Conservation (phyloP, 2,797 vertebrate genomes). For the Muscicapa comitata region DNA sequence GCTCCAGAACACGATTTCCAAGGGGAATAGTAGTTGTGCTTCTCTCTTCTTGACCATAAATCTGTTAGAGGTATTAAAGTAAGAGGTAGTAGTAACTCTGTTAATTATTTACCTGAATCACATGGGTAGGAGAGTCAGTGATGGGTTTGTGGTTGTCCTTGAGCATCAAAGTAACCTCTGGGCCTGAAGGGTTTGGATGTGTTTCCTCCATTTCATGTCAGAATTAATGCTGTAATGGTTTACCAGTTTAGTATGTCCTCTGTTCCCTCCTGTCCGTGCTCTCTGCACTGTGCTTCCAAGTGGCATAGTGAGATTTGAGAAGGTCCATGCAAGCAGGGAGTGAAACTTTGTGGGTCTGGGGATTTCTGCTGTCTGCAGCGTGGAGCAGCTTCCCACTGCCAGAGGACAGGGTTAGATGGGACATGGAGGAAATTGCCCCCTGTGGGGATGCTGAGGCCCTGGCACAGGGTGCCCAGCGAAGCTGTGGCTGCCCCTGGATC, state of each 20-base stretch:
- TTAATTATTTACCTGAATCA: background rate
- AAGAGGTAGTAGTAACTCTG: background rate
- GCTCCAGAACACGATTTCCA: background rate
- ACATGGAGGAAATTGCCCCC: background rate
- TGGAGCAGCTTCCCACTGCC: background rate
- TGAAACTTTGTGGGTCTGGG: background rate
- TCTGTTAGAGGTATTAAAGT: background rate
- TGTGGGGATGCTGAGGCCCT: background rate
- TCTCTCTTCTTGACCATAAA: background rate
- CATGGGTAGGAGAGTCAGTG: background rate
- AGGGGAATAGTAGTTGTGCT: background rate
- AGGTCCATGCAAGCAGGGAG: background rate
- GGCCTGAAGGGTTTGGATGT: background rate
- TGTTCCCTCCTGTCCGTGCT: background rate
- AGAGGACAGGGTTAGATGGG: background rate
- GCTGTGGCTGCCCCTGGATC: too few species aligned
- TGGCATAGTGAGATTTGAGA: background rate
- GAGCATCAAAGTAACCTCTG: background rate
- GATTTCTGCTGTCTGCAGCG: background rate
- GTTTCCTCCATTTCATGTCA: background rate
- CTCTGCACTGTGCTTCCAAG: background rate
- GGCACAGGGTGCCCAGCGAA: background rate
- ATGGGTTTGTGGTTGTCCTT: background rate
- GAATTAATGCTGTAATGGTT: background rate
- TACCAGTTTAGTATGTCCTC: fast-evolving